Evolutionary conservation across 1,140 invertebrate genomes (phyloP).

Genomic region (Bombus confusus): DNA sequence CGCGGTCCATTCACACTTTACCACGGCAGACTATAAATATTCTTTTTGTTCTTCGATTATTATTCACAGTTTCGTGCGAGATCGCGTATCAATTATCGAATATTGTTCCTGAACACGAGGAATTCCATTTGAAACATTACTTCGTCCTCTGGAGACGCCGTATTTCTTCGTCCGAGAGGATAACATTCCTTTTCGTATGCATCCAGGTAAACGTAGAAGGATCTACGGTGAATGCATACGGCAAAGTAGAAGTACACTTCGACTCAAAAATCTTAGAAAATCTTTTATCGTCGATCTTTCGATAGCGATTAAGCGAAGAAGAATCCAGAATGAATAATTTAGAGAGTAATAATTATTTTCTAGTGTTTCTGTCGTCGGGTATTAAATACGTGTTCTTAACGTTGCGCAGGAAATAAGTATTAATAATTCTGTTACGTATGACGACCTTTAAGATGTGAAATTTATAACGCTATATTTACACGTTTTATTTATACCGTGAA

Average conservation of each 20-base stretch:
- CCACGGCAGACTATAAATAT: too few relatives aligned
- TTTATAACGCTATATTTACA: background rate
- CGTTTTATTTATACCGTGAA: background rate
- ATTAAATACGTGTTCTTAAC: too few relatives aligned
- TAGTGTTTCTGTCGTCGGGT: too few relatives aligned
- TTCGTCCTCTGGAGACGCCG: background rate
- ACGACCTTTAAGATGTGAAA: background rate
- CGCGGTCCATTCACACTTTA: slow-evolving; percentile 5
- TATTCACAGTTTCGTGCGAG: background rate
- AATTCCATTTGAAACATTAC: background rate
- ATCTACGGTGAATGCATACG: background rate
- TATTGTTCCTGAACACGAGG: background rate
- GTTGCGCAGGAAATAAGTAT: too few relatives aligned
- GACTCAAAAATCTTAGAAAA: background rate
- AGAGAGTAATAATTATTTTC: too few relatives aligned
- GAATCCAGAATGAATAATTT: too few relatives aligned
- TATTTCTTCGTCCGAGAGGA: background rate
- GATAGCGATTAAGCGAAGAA: background rate
- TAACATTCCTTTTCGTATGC: background rate
- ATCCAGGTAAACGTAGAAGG: background rate
- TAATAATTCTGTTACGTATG: background rate
- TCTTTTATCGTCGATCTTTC: background rate
- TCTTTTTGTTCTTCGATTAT: background rate
- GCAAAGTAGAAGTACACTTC: background rate
- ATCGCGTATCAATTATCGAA: background rate